Evolutionary conservation across 2,797 vertebrate genomes (phyloP).

Genomic region (Gambusia yucatana): DNA sequence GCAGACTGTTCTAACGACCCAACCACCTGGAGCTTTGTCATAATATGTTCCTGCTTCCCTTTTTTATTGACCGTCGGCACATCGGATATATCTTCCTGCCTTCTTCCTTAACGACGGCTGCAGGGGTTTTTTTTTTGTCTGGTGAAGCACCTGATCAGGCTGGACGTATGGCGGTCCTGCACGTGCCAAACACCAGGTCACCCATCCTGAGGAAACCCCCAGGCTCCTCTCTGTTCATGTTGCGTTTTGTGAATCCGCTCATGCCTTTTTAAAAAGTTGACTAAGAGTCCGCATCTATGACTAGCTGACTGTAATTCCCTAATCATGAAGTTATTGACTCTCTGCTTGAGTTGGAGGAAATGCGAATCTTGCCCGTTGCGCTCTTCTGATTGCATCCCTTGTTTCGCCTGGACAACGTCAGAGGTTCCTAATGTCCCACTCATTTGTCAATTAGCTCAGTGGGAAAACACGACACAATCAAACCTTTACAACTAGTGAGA

Average conservation of each 20-base stretch:
- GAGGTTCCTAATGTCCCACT: neutral
- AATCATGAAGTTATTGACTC: neutral
- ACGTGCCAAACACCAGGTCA: slow-evolving; percentile 41
- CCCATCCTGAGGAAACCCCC: slow-evolving; percentile 54
- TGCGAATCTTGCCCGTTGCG: neutral
- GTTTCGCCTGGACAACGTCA: slow-evolving; percentile 10
- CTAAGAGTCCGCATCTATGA: neutral
- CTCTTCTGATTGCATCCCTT: slow-evolving; percentile 25
- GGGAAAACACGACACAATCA: slow-evolving; percentile 37
- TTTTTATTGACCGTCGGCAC: slow-evolving; percentile 29
- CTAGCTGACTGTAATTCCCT: neutral
- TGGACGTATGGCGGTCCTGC: slow-evolving; percentile 24
- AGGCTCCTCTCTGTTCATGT: neutral
- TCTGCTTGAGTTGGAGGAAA: neutral
- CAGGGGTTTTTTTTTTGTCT: slow-evolving; percentile 4
- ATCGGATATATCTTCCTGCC: slow-evolving; percentile 37
- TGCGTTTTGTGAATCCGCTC: neutral
- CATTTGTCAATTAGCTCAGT: slow-evolving; percentile 29
- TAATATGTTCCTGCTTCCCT: slow-evolving; percentile 56
- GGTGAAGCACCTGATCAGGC: slow-evolving; percentile 37
- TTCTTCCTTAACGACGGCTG: slow-evolving; percentile 16
- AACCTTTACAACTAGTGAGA: slow-evolving; percentile 18
- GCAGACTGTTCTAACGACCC: slow-evolving; percentile 22
- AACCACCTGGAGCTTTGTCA: slow-evolving; percentile 28
- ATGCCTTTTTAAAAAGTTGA: neutral